Evolutionary conservation across 2,113 vertebrate genomes (phyloP).

Genomic region (Aviceda subcristata): DNA sequence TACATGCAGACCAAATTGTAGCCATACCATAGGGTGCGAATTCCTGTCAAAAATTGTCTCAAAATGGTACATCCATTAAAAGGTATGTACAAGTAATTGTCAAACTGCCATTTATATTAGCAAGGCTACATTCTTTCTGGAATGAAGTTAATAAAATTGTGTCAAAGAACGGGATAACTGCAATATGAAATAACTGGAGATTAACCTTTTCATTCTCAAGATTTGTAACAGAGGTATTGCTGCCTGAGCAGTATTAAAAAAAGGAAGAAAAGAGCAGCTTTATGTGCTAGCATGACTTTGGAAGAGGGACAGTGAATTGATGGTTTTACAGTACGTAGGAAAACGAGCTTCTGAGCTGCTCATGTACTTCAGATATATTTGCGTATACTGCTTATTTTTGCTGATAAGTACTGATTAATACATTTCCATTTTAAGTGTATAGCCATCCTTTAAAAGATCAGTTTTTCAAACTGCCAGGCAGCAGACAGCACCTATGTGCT

Average conservation of each 20-base stretch:
- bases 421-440: neutral
- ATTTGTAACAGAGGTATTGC: neutral
- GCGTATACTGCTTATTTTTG: neutral
- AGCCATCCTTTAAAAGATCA: neutral
- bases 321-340: neutral
- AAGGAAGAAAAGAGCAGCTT: neutral
- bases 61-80: accelerated
- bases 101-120: accelerated
- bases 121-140: neutral
- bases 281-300: neutral
- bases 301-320: neutral
- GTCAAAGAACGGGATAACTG: neutral
- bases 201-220: neutral
- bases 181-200: neutral
- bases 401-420: neutral
- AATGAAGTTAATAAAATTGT: neutral
- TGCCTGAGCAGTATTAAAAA: neutral
- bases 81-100: neutral
- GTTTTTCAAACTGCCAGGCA: neutral
- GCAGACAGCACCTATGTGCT: neutral
- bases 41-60: neutral
- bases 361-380: neutral
- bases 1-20: neutral
- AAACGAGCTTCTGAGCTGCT: neutral
- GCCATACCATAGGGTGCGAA: neutral